Evolutionary conservation across 2,888 invertebrate genomes (phyloP).

Genomic region (Diaphora mendica): DNA sequence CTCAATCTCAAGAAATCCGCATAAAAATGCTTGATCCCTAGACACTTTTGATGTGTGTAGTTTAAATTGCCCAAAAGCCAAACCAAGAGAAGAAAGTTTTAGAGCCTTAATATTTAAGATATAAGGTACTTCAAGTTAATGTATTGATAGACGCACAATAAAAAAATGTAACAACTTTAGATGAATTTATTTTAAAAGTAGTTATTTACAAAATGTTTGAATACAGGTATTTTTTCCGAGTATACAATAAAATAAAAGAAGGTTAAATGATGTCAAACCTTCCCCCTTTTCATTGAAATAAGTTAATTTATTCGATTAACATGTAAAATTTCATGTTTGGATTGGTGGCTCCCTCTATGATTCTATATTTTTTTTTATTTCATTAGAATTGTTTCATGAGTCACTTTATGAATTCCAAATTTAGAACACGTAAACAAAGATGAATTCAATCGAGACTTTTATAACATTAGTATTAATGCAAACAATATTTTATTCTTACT

Average conservation of each 20-base stretch:
- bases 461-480: background rate
- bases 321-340: background rate
- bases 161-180: constrained; percentile 3
- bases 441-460: background rate
- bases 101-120: too few relatives aligned
- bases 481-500: background rate
- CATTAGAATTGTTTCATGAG: background rate
- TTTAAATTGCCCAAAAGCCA: background rate
- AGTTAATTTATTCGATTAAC: background rate
- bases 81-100: too few relatives aligned
- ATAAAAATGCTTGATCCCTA: too few relatives aligned
- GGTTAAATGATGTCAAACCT: background rate
- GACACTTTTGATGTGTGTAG: too few relatives aligned
- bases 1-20: too few relatives aligned
- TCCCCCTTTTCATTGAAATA: background rate
- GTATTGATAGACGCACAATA: background rate
- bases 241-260: background rate
- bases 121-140: too few relatives aligned
- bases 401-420: background rate
- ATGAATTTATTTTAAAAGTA: constrained; percentile 11
- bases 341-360: background rate
- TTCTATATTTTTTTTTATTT: background rate
- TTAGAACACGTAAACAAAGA: background rate
- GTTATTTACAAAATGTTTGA: constrained; percentile 37
- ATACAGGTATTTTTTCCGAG: background rate